Evolutionary conservation across 2,797 vertebrate genomes (phyloP).

Genomic region (Crocidura indochinensis): DNA sequence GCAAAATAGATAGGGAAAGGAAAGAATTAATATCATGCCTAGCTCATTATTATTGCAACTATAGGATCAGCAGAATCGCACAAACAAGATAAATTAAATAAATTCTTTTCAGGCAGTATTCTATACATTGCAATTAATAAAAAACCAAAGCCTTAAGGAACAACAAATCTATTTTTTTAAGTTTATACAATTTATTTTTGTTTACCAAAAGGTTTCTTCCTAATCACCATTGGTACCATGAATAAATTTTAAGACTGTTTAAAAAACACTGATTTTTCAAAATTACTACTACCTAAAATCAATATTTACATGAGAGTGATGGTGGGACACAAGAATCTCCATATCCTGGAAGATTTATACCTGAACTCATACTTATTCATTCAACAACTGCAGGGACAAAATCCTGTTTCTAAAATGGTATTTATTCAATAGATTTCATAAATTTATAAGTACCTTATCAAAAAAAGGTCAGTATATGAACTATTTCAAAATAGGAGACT

Average conservation of each 20-base stretch:
- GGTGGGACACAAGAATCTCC: constrained; percentile 60
- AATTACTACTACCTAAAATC: constrained; percentile 56
- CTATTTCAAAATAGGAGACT: background rate
- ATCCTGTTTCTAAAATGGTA: constrained; percentile 27
- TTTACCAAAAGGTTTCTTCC: constrained; percentile 67
- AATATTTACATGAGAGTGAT: background rate
- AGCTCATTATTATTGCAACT: constrained; percentile 65
- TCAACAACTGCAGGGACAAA: constrained; percentile 30
- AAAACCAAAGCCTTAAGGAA: constrained; percentile 61
- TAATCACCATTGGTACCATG: constrained; percentile 56
- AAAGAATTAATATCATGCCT: constrained; percentile 30
- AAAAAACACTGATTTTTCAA: constrained; percentile 51
- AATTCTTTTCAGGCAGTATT: constrained; percentile 67
- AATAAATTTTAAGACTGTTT: constrained; percentile 45
- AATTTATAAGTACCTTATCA: constrained; percentile 57
- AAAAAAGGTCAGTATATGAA: constrained; percentile 42
- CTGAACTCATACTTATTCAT: constrained; percentile 55
- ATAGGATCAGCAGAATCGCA: constrained; percentile 73
- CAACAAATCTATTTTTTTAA: constrained; percentile 66
- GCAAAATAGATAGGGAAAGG: constrained; percentile 28
- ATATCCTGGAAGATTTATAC: constrained; percentile 61
- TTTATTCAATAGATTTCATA: constrained; percentile 63
- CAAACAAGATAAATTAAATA: constrained; percentile 75
- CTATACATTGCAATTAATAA: constrained; percentile 60
- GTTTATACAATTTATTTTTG: constrained; percentile 51